Percentiles rank a stretch among this genome's conserved stretches.
phyloP scores from a whole-genome alignment of 2,113 vertebrate genomes.

The Oxygymnocypris stewartii region DNA sequence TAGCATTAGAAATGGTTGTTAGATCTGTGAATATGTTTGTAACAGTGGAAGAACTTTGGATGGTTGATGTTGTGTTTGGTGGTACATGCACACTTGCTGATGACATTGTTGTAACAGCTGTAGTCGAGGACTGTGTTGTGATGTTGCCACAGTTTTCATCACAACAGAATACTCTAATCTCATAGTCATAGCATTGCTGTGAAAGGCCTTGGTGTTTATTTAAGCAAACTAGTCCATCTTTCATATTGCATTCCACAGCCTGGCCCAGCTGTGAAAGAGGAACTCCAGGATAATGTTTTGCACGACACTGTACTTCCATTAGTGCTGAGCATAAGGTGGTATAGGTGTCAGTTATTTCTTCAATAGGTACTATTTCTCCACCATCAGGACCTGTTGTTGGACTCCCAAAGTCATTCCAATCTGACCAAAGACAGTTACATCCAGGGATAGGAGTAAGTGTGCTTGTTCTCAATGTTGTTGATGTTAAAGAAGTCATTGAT shows the following conservation, averaged over 20 bases:
- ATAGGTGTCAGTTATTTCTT: slow-evolving; percentile 28
- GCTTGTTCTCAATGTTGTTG: neutral
- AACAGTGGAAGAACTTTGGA: neutral
- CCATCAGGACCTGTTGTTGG: slow-evolving; percentile 52
- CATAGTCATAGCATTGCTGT: slow-evolving; percentile 64
- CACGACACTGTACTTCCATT: slow-evolving; percentile 50
- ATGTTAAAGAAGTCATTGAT: neutral
- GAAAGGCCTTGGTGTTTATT: slow-evolving; percentile 64
- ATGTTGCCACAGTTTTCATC: neutral
- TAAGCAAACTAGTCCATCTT: slow-evolving; percentile 59
- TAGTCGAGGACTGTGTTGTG: neutral
- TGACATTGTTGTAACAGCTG: neutral
- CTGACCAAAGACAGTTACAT: slow-evolving; percentile 30
- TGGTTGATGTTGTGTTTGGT: neutral
- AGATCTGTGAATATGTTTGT: neutral
- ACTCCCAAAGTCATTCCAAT: slow-evolving; percentile 34
- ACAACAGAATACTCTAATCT: slow-evolving; percentile 64
- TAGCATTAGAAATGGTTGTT: neutral
- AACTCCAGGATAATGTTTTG: slow-evolving; percentile 32
- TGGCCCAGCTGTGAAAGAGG: slow-evolving; percentile 58
- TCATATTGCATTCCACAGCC: slow-evolving; percentile 33
- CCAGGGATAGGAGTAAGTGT: neutral
- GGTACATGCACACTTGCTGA: neutral
- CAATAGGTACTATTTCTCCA: slow-evolving; percentile 49
- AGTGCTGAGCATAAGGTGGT: slow-evolving; percentile 28